phyloP scores from a whole-genome alignment of 2,797 vertebrate species.

The Poecile montanus region DNA sequence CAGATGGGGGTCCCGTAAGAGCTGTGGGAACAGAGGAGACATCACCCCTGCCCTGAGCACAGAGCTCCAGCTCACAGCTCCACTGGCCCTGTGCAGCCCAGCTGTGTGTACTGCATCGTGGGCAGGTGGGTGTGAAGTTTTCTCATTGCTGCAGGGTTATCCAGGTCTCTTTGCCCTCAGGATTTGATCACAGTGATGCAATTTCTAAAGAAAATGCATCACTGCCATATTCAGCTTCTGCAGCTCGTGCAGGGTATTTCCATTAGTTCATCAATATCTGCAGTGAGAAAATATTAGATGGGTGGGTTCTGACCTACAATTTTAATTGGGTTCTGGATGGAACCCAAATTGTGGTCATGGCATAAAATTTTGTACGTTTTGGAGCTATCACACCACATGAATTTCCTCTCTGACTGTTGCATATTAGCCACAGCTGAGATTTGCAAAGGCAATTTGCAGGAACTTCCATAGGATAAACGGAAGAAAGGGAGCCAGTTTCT shows the following conservation, averaged over 20 bases:
- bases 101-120: neutral
- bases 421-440: neutral
- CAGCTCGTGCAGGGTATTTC: neutral
- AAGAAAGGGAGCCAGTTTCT: neutral
- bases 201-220: neutral
- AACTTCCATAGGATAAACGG: neutral
- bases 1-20: neutral
- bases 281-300: neutral
- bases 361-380: accelerated
- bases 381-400: neutral
- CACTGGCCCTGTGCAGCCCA: neutral
- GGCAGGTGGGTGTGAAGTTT: neutral
- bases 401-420: neutral
- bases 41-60: neutral
- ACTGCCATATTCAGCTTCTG: neutral
- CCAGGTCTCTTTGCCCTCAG: neutral
- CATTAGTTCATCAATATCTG: neutral
- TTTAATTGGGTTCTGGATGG: neutral
- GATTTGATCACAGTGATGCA: neutral
- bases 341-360: neutral
- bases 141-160: neutral
- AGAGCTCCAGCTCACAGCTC: neutral
- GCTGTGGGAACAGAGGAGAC: neutral
- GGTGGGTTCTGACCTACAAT: neutral
- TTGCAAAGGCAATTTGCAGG: neutral